Base-by-base conservation (phyloP, 2,888 invertebrate genomes). In the Xanthia togata region DNA sequence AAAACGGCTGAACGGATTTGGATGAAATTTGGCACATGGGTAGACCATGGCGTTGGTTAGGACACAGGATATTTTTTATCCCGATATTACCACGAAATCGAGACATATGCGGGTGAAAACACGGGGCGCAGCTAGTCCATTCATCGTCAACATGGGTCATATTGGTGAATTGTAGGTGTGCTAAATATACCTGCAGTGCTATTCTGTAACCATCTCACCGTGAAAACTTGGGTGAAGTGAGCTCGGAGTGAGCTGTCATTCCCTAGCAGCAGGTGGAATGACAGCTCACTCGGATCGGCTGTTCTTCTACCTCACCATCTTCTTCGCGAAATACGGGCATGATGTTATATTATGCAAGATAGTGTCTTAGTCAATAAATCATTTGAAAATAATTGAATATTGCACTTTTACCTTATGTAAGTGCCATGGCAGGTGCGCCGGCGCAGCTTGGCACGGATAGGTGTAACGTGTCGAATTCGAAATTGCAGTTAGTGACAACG, bases 391-490 rank as follows among this genome's bases (percentile, higher is more conserved):
- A 31, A 64, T 50, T 69, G 44, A 62, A 31, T 26, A 59, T 47
- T 70, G 65, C 65, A 82, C 57, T 79, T 83, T 79, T 83, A 75
- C 72, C 57, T 70, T 67, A 70, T 26, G 57, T 70, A 83, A 78
- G 74, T 59, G 23, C 26, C 35, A 70, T n/a, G 60, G 55, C 71
- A 82, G 81, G 70, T 82, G 79, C 69, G 79, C 50, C 41, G 12
- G 78, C 83, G 74, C 71, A 82, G 67, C 73, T 82, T 41, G 59
- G 69, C 64, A 78, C 77, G 73, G 20, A 62, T 60, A 57, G 50
- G 57, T 78, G 69, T 78, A 78, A 64, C 83, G 74, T 79, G 38
- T 75, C 74, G 65, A 75, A 82, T 82, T 82, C 59, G 2, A 74
- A 78, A 82, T 68, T 73, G 78, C 63, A 55, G 70, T 63, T 70